Conservation (phyloP, 2,113 vertebrate genomes). For the Choloepus hoffmanni region DNA sequence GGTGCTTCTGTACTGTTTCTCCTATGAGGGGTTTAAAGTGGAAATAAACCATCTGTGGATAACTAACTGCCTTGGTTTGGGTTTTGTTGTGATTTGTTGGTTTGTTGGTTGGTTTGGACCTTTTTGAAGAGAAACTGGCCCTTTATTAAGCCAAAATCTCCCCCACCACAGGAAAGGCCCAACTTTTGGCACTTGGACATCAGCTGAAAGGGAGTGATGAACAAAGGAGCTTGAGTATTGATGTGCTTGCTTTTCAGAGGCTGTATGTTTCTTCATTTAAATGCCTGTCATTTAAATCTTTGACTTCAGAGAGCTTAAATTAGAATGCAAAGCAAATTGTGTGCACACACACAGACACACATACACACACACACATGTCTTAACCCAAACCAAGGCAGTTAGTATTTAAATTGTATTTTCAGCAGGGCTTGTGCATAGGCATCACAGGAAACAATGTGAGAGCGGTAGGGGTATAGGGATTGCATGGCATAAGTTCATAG, state of each 20-base stretch:
- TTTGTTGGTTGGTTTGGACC: not conserved
- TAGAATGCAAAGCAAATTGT: not conserved
- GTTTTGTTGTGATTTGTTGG: not conserved
- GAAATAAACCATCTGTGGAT: conserved; percentile 85
- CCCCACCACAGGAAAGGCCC: not conserved
- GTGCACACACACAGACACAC: too few species aligned
- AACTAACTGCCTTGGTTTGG: conserved; percentile 12
- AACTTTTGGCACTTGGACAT: not conserved
- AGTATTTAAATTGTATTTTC: too few species aligned
- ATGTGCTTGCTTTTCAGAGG: not conserved
- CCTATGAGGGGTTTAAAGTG: conserved; percentile 61
- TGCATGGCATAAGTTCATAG: not conserved
- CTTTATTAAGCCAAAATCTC: not conserved
- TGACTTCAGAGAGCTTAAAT: not conserved
- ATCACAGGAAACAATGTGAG: not conserved
- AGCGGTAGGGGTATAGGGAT: fast-evolving
- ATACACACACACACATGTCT: too few species aligned
- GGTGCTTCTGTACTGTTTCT: conserved; percentile 64
- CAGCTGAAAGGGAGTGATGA: not conserved
- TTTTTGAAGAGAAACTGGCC: not conserved
- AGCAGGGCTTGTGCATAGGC: too few species aligned
- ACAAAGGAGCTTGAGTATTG: not conserved
- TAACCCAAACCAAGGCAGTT: too few species aligned
- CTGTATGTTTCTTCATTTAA: not conserved
- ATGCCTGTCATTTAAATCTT: not conserved